Evolutionary conservation across 2,888 invertebrate species (phyloP).

Genomic region (Drosophila mayaguana): DNA sequence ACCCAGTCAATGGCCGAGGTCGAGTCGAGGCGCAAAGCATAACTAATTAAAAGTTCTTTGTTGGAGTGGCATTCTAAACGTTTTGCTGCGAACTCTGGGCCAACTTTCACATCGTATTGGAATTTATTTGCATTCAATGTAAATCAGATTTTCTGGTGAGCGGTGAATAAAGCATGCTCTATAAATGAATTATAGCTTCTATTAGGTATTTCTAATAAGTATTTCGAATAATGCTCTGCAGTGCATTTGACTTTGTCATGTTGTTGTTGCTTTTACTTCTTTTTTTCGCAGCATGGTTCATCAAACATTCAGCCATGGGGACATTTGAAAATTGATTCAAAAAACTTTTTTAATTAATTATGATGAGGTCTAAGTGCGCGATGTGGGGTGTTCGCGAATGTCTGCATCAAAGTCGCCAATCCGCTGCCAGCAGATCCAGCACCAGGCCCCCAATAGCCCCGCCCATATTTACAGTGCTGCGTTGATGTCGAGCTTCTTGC

Average conservation of each 20-base stretch:
- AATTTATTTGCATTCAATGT: background rate
- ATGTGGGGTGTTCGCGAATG: slow-evolving; percentile 19
- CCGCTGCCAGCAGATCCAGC: background rate
- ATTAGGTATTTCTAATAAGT: background rate
- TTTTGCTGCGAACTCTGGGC: background rate
- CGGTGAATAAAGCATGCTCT: slow-evolving; percentile 4
- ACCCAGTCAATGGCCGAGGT: slow-evolving; percentile 1
- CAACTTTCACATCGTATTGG: slow-evolving; percentile 3
- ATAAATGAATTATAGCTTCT: background rate
- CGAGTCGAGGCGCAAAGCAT: slow-evolving; percentile 8
- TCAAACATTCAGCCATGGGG: slow-evolving; percentile 71
- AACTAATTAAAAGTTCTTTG: slow-evolving; percentile 56
- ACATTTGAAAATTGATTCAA: slow-evolving; percentile 77
- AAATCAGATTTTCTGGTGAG: background rate
- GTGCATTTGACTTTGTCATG: slow-evolving; percentile 16
- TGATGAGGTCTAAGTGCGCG: slow-evolving; percentile 70
- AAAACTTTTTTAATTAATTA: slow-evolving; percentile 81
- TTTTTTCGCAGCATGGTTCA: slow-evolving; percentile 55
- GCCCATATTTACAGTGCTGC: slow-evolving; percentile 46
- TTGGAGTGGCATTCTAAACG: slow-evolving; percentile 2
- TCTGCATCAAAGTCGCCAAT: slow-evolving; percentile 28
- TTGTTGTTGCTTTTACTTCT: slow-evolving; percentile 24
- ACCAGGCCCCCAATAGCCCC: background rate
- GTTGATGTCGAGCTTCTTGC: slow-evolving; percentile 49
- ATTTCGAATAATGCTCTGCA: background rate